These are phyloP conservation scores for Macquaria australasica DNA, from an alignment of 2,113 vertebrate species.

Conservation along the genomic window DNA sequence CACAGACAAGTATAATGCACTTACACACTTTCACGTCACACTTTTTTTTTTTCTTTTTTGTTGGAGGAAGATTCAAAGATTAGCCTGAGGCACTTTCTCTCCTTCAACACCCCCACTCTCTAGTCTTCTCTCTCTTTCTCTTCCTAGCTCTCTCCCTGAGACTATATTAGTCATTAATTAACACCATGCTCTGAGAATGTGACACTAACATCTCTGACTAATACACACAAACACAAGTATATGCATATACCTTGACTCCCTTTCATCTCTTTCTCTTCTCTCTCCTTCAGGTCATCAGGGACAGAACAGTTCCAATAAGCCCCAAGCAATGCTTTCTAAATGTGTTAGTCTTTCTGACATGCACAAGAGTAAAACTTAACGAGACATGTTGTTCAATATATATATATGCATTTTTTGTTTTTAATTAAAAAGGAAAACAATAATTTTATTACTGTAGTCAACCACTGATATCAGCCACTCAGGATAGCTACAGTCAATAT, in stretches of 20 bases:
- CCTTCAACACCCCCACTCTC: conserved; percentile 4
- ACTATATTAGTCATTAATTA: conserved; percentile 23
- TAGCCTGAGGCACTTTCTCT: conserved; percentile 43
- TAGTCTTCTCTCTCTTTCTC: not conserved
- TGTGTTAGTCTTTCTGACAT: conserved; percentile 49
- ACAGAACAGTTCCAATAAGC: conserved; percentile 63
- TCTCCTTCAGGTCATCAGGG: conserved; percentile 46
- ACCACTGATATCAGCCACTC: not conserved
- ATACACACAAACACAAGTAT: not conserved
- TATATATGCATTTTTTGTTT: conserved; percentile 18
- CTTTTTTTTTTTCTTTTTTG: not conserved
- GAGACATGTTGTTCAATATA: conserved; percentile 2
- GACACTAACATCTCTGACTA: conserved; percentile 3
- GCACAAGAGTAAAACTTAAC: conserved; percentile 38
- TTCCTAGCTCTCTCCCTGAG: not conserved
- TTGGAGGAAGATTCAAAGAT: conserved; percentile 51
- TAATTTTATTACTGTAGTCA: not conserved
- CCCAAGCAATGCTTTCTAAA: conserved; percentile 55
- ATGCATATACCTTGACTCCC: not conserved
- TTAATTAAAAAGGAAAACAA: not conserved
- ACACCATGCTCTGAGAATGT: not conserved
- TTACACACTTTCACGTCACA: not conserved
- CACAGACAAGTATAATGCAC: not conserved
- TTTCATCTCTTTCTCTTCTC: conserved; percentile 62
- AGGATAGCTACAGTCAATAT: not conserved